Evolutionary conservation across 2,113 vertebrate species (phyloP).

Genomic region (Phocoena phocoena): DNA sequence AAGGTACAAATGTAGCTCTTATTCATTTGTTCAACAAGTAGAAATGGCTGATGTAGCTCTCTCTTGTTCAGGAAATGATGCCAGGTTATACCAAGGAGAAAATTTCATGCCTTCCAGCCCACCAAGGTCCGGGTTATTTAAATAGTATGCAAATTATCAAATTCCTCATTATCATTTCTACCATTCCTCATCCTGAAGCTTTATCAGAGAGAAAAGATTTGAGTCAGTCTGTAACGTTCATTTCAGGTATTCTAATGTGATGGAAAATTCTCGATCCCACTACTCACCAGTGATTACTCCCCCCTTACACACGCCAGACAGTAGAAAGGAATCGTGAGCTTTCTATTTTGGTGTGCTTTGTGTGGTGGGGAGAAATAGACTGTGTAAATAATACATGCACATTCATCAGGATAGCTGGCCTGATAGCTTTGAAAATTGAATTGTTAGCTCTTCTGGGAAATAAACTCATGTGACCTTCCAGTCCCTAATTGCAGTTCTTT

Average conservation of each 20-base stretch:
- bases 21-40: background rate
- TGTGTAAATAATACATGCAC: background rate
- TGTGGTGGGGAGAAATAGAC: background rate
- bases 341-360: background rate
- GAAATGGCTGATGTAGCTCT: background rate
- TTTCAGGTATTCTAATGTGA: background rate
- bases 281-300: background rate
- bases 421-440: conserved; percentile 19
- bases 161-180: background rate
- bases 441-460: conserved; percentile 32
- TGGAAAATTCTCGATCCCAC: background rate
- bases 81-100: background rate
- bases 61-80: background rate
- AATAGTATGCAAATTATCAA: background rate
- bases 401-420: background rate
- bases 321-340: background rate
- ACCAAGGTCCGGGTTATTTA: background rate
- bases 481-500: background rate
- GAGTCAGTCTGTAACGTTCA: background rate
- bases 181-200: background rate
- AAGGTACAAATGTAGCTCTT: background rate
- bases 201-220: background rate
- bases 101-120: background rate
- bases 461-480: background rate
- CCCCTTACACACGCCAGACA: background rate